phyloP scores from a whole-genome alignment of 2,113 vertebrate species.

The Pituophis catenifer region DNA sequence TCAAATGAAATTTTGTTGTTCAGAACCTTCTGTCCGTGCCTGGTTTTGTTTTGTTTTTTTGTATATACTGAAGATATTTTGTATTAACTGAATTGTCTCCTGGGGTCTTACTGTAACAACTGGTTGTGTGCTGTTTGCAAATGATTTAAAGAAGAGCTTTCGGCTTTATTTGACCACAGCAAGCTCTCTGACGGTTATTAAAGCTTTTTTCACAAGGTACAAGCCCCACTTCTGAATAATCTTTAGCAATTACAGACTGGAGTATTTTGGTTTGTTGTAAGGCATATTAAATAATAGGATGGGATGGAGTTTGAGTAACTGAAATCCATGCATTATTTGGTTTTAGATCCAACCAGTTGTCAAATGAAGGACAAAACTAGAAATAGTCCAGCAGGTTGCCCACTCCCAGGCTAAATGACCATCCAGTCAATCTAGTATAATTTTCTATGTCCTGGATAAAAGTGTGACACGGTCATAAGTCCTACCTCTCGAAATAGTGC shows the following conservation, averaged over 20 bases:
- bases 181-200: neutral
- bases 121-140: neutral
- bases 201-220: neutral
- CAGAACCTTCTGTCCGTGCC: neutral
- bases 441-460: neutral
- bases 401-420: neutral
- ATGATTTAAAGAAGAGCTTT: neutral
- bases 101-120: neutral
- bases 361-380: neutral
- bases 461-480: neutral
- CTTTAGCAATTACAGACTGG: neutral
- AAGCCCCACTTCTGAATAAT: neutral
- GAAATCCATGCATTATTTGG: neutral
- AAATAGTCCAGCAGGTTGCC: neutral
- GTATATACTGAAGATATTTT: neutral
- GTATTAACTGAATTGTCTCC: neutral
- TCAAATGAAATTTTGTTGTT: neutral
- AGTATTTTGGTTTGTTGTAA: neutral
- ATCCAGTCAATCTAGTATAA: neutral
- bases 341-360: neutral
- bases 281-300: neutral
- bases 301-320: neutral
- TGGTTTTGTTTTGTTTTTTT: neutral
- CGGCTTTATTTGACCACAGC: neutral
- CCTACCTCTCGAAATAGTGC: constrained; percentile 93